A percentile compares a stretch with the other conserved stretches of the same genome.
phyloP scores from a whole-genome alignment of 2,888 invertebrate species.

The Drosophila buzzatii region DNA sequence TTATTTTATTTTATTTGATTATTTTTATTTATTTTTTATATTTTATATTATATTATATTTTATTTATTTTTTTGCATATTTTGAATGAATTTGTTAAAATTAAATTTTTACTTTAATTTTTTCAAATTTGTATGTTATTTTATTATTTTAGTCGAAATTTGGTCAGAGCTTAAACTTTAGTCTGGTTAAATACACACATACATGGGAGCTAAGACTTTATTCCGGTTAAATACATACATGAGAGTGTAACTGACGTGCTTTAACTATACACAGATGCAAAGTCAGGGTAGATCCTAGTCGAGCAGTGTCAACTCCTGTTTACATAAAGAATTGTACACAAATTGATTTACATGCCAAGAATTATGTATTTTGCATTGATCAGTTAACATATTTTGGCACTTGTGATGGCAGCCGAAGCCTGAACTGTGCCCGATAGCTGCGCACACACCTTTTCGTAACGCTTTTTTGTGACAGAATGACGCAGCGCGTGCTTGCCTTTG shows the following conservation, averaged over 20 bases:
- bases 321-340: constrained; percentile 5
- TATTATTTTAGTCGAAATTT: too few relatives aligned
- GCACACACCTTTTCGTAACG: constrained; percentile 2
- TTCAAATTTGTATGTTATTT: too few relatives aligned
- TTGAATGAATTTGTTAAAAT: too few relatives aligned
- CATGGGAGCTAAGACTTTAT: too few relatives aligned
- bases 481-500: constrained; percentile 6
- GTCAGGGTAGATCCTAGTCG: not conserved
- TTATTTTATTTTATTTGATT: too few relatives aligned
- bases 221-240: not conserved
- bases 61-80: too few relatives aligned
- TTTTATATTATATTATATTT: too few relatives aligned
- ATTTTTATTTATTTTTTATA: too few relatives aligned
- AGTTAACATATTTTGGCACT: not conserved
- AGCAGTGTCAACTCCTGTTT: not conserved
- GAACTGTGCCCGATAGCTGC: not conserved
- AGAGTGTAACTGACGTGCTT: not conserved
- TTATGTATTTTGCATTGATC: not conserved
- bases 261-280: not conserved
- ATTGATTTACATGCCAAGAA: not conserved
- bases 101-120: too few relatives aligned
- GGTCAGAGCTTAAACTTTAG: too few relatives aligned
- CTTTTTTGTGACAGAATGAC: not conserved
- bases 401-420: not conserved
- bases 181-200: too few relatives aligned